A percentile compares a stretch with the other conserved stretches of the same genome.
These are phyloP conservation scores for Rhodeus uyekii DNA, from an alignment of 2,797 vertebrate genomes.

Conservation along the genomic window DNA sequence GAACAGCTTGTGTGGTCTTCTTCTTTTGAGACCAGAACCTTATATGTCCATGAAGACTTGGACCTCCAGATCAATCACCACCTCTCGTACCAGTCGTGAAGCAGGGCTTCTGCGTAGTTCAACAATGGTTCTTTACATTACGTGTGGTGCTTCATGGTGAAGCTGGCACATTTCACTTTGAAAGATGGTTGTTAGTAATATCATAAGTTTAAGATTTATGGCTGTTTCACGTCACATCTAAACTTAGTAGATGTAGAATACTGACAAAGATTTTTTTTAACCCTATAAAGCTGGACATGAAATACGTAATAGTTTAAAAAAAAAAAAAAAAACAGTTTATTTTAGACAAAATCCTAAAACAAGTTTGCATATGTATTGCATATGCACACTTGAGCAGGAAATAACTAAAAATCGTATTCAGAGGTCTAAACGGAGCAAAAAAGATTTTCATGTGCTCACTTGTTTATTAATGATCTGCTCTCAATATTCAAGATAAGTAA, in stretches of 20 bases:
- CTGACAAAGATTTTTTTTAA: neutral
- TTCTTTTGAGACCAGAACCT: constrained; percentile 50
- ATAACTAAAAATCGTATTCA: too few relatives aligned
- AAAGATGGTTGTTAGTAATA: neutral
- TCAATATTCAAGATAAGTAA: too few relatives aligned
- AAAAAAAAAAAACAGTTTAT: too few relatives aligned
- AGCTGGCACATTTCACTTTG: neutral
- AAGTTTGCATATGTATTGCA: too few relatives aligned
- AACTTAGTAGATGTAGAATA: neutral
- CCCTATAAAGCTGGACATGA: neutral
- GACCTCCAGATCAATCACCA: constrained; percentile 49
- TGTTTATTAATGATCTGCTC: too few relatives aligned
- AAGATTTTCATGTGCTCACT: too few relatives aligned
- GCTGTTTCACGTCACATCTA: neutral
- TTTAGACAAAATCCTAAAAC: neutral
- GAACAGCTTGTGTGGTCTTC: constrained; percentile 56
- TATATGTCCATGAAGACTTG: constrained; percentile 58
- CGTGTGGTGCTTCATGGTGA: neutral
- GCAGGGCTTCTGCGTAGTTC: neutral
- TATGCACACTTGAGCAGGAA: too few relatives aligned
- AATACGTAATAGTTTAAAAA: too few relatives aligned
- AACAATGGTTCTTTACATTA: neutral
- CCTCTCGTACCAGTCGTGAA: neutral
- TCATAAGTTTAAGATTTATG: neutral
- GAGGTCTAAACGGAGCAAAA: too few relatives aligned